Evolutionary conservation across 2,888 invertebrate genomes (phyloP).

Genomic region (Stenchaetothrips biformis): DNA sequence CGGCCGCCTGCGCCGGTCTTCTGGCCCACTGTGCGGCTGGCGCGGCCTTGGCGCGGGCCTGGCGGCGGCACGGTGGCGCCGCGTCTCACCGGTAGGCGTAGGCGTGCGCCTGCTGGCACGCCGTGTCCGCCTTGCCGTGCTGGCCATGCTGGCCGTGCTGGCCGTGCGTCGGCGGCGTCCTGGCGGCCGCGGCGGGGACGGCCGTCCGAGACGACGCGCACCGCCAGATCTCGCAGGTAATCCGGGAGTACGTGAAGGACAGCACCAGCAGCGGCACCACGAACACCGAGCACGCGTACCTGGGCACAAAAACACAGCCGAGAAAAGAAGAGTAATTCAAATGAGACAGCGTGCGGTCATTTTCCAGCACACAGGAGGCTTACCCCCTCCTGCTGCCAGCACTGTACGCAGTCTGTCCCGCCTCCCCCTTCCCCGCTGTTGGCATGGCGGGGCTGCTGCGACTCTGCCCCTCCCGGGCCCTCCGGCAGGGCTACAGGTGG

Average conservation of each 20-base stretch:
- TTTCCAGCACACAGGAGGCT: too few relatives aligned
- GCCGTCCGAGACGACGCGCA: conserved; percentile 43
- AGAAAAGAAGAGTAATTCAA: too few relatives aligned
- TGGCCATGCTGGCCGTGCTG: neutral
- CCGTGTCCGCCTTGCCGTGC: neutral
- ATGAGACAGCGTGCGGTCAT: too few relatives aligned
- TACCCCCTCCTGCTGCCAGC: too few relatives aligned
- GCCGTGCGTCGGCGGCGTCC: neutral
- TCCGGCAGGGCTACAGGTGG: too few relatives aligned
- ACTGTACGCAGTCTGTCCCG: too few relatives aligned
- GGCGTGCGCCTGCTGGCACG: neutral
- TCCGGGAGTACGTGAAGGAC: conserved; percentile 54
- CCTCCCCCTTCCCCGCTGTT: too few relatives aligned
- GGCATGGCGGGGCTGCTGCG: too few relatives aligned
- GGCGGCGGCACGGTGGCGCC: neutral
- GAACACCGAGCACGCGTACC: conserved; percentile 57
- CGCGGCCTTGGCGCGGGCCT: too few relatives aligned
- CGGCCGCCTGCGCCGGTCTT: too few relatives aligned
- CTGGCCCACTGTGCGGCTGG: too few relatives aligned
- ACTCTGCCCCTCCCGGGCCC: too few relatives aligned
- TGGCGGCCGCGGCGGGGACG: conserved; percentile 32
- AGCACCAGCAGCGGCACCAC: conserved; percentile 54
- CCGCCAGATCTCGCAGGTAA: conserved; percentile 55
- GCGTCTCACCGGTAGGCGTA: neutral
- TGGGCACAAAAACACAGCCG: conserved; percentile 37